phyloP scores from a whole-genome alignment of 1,140 invertebrate species.

The Atta texana region DNA sequence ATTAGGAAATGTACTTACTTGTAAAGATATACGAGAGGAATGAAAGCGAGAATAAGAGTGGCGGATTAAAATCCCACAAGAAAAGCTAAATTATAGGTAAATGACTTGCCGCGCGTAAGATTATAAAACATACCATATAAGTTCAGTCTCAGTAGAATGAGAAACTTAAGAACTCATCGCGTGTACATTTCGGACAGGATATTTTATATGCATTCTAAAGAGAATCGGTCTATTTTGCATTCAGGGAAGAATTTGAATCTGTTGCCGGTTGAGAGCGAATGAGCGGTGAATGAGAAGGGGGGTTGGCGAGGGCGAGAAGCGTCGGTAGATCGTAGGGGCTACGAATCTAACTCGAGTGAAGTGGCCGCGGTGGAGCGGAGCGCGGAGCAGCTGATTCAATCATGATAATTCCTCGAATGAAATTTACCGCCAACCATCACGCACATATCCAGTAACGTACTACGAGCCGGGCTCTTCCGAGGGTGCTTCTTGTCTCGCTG shows the following conservation, averaged over 20 bases:
- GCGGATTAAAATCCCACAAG: not conserved
- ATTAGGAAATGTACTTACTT: conserved; percentile 11
- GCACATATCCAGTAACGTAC: conserved; percentile 80
- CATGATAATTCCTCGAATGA: conserved; percentile 86
- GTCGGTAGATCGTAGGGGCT: conserved; percentile 41
- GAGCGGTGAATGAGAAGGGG: not conserved
- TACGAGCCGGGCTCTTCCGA: conserved; percentile 53
- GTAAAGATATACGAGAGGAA: conserved; percentile 19
- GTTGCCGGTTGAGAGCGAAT: conserved; percentile 22
- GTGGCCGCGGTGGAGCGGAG: conserved; percentile 75
- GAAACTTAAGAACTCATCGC: conserved; percentile 33
- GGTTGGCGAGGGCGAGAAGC: conserved; percentile 57
- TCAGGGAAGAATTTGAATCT: conserved; percentile 68
- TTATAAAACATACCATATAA: not conserved
- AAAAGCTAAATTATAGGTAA: not conserved
- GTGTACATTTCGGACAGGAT: not conserved
- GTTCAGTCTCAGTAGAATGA: not conserved
- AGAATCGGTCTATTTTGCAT: conserved; percentile 57
- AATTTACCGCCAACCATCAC: conserved; percentile 86
- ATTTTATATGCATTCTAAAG: conserved; percentile 22
- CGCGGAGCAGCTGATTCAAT: conserved; percentile 84
- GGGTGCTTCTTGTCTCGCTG: conserved; percentile 66
- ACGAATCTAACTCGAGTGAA: conserved; percentile 71
- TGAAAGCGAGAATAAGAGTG: not conserved
- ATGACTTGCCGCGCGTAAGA: not conserved